Conservation (phyloP, 2,888 invertebrate species). For the Polia nebulosa region DNA sequence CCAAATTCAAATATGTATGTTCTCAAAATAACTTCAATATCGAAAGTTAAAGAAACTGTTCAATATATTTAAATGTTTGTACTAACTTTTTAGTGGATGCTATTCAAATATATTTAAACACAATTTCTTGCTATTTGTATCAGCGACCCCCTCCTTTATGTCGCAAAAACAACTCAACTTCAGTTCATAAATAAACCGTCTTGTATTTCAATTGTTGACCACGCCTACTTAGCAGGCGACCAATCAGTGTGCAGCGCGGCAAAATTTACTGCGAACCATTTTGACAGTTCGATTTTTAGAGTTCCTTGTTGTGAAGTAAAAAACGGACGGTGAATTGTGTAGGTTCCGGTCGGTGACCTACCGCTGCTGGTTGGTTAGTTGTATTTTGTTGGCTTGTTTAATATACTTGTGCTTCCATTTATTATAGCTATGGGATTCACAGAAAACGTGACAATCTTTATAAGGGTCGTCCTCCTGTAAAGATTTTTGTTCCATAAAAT, state of each 20-base stretch:
- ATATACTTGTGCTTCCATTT: not conserved
- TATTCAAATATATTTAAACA: slow-evolving; percentile 63
- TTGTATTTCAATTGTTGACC: slow-evolving; percentile 81
- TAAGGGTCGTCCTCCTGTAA: not conserved
- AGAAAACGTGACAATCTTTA: no score
- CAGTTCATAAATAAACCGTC: slow-evolving; percentile 88
- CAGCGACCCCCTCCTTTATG: slow-evolving; percentile 48
- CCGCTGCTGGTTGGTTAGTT: slow-evolving; percentile 12
- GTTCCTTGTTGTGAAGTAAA: slow-evolving; percentile 58
- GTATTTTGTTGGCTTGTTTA: slow-evolving; percentile 13
- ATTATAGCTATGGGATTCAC: not conserved
- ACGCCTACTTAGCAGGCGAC: slow-evolving; percentile 80
- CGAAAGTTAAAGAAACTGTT: slow-evolving; percentile 36
- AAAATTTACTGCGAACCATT: slow-evolving; percentile 89
- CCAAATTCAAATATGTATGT: slow-evolving; percentile 32
- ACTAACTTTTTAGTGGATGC: slow-evolving; percentile 39
- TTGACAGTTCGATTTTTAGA: slow-evolving; percentile 89
- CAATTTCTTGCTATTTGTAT: slow-evolving; percentile 54
- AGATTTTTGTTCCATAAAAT: no score
- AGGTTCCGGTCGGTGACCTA: slow-evolving; percentile 39
- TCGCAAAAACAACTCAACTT: slow-evolving; percentile 81
- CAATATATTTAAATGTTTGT: slow-evolving; percentile 44
- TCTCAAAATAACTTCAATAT: slow-evolving; percentile 13
- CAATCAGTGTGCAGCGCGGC: slow-evolving; percentile 82
- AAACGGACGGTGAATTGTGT: slow-evolving; percentile 41